These are phyloP conservation scores for Euglossa dilemma DNA, from an alignment of 1,140 invertebrate genomes.

Conservation along the genomic window DNA sequence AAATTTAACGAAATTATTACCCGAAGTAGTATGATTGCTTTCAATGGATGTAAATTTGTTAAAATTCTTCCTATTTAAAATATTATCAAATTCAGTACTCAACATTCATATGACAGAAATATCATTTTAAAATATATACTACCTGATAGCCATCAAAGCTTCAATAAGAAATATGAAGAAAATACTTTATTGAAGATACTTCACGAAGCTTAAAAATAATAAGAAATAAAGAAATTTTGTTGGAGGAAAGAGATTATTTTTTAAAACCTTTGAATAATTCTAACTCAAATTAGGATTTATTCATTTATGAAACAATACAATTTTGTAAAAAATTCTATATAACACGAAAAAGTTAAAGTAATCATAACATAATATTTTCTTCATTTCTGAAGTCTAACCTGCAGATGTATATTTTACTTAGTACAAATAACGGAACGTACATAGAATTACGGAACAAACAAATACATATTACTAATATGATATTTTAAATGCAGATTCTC, in stretches of 20 bases:
- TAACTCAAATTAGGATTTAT: constrained; percentile 22
- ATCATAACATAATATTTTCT: constrained; percentile 18
- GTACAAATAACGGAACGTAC: constrained; percentile 34
- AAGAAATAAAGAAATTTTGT: neutral
- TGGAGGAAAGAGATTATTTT: neutral
- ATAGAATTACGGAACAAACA: constrained; percentile 15
- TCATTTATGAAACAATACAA: constrained; percentile 40
- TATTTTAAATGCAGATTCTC: constrained; percentile 53
- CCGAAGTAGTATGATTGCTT: constrained; percentile 20
- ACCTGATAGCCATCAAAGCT: constrained; percentile 61
- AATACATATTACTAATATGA: constrained; percentile 25
- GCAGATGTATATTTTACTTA: constrained; percentile 17
- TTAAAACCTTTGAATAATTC: constrained; percentile 9
- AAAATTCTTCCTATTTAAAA: constrained; percentile 60
- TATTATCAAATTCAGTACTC: constrained; percentile 59
- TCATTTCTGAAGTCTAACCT: constrained; percentile 14
- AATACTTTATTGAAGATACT: constrained; percentile 40
- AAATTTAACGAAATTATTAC: constrained; percentile 43
- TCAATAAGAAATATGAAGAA: constrained; percentile 33
- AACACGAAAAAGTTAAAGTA: neutral
- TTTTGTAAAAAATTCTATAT: constrained; percentile 1
- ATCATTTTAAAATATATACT: constrained; percentile 48
- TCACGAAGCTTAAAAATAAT: constrained; percentile 16
- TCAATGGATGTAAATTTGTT: constrained; percentile 34
- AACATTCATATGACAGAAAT: constrained; percentile 52